Conservation (phyloP, 2,888 invertebrate genomes). For the Scaptomyza reducta region DNA sequence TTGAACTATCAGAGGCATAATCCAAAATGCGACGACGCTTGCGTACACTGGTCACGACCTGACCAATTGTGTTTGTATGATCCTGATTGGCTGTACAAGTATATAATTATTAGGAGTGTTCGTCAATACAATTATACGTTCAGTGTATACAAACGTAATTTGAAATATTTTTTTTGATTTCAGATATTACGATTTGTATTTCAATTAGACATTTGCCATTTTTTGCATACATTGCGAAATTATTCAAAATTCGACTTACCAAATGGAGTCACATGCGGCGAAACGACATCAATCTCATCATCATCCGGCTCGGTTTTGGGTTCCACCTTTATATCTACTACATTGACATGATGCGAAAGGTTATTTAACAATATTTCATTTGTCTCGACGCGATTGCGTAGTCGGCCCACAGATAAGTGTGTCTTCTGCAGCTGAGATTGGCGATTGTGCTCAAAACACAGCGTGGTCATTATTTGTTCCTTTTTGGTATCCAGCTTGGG, state of each 20-base stretch:
- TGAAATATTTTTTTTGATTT: no score
- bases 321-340: conserved; percentile 77
- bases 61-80: conserved; percentile 85
- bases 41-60: conserved; percentile 85
- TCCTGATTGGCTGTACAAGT: conserved; percentile 75
- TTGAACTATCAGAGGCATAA: conserved; percentile 89
- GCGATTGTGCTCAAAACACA: conserved; percentile 89
- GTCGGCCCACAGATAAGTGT: conserved; percentile 86
- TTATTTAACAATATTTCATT: conserved; percentile 88
- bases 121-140: neutral
- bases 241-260: conserved; percentile 83
- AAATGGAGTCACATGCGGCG: conserved; percentile 86
- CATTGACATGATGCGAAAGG: conserved; percentile 87
- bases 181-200: neutral
- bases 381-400: conserved; percentile 86
- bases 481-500: conserved; percentile 89
- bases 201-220: neutral
- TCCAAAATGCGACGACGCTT: conserved; percentile 86
- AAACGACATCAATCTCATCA: conserved; percentile 85
- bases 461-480: conserved; percentile 87
- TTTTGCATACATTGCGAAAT: neutral
- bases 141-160: neutral
- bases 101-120: no score
- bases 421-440: conserved; percentile 88
- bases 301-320: conserved; percentile 80